phyloP scores from a whole-genome alignment of 2,888 invertebrate genomes.

The Drosophila atroscutellata region DNA sequence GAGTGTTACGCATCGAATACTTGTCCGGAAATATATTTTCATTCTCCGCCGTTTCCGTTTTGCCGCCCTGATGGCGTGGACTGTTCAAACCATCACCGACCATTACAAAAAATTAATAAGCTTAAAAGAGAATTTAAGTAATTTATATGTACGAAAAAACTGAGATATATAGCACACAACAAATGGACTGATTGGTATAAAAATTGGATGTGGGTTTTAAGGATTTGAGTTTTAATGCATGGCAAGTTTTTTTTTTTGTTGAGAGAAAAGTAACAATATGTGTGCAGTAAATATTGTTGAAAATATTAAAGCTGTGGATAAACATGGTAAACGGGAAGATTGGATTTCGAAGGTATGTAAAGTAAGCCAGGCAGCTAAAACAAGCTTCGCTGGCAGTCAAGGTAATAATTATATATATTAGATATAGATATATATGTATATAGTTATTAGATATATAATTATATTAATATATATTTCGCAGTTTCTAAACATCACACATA shows the following conservation, averaged over 20 bases:
- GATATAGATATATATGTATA: too few relatives aligned
- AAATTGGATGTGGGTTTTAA: not conserved
- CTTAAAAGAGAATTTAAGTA: not conserved
- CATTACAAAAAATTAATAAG: constrained; percentile 9
- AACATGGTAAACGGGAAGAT: not conserved
- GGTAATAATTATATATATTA: not conserved
- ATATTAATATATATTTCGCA: too few relatives aligned
- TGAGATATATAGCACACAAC: not conserved
- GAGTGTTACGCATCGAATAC: constrained; percentile 60
- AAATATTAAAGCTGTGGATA: not conserved
- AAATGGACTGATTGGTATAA: not conserved
- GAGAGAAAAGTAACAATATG: not conserved
- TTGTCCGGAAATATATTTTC: constrained; percentile 51
- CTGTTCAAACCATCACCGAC: constrained; percentile 68
- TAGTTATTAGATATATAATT: too few relatives aligned
- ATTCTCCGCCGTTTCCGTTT: not conserved
- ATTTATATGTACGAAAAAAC: not conserved
- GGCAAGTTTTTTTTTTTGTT: not conserved
- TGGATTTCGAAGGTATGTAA: not conserved
- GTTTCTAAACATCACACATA: not conserved
- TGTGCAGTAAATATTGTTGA: not conserved
- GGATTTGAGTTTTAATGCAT: not conserved
- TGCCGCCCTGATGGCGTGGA: constrained; percentile 57
- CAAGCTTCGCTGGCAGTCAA: not conserved
- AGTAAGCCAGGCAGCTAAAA: not conserved